These are phyloP conservation scores for Beroe ovata DNA, from an alignment of 37 sponge, comb jelly and placozoan species.

Conservation along the genomic window DNA sequence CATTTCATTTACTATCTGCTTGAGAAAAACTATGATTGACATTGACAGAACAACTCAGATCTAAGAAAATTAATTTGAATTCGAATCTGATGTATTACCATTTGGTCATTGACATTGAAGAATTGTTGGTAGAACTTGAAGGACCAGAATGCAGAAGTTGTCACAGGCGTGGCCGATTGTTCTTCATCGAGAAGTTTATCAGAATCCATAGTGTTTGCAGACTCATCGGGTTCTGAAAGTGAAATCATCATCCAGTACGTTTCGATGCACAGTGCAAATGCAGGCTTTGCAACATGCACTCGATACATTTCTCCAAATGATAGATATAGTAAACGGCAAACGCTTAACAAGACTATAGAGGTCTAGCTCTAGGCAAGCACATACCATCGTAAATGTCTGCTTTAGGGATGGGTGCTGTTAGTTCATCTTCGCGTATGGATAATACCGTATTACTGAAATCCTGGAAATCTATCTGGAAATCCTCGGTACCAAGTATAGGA, in stretches of 20 bases:
- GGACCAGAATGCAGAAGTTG: slow-evolving; percentile 67
- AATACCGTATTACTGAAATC: slow-evolving; percentile 49
- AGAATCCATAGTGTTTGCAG: not conserved
- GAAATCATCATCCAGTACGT: not conserved
- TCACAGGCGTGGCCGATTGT: not conserved
- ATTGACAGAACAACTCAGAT: too few species aligned
- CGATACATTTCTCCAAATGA: too few species aligned
- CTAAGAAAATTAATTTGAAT: too few species aligned
- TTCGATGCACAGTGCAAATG: too few species aligned
- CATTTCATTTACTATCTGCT: too few species aligned
- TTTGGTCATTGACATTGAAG: slow-evolving; percentile 75
- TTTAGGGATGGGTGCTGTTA: slow-evolving; percentile 3
- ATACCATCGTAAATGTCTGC: too few species aligned
- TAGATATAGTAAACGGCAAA: too few species aligned
- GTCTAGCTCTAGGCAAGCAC: too few species aligned
- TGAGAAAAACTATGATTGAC: too few species aligned
- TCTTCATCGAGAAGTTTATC: not conserved
- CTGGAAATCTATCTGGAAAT: slow-evolving; percentile 64
- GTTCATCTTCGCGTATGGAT: not conserved
- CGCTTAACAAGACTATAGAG: too few species aligned
- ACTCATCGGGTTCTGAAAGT: not conserved
- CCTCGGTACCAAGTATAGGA: not conserved
- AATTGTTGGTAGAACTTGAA: slow-evolving; percentile 81
- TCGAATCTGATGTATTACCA: too few species aligned
- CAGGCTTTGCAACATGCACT: too few species aligned